Evolutionary conservation across 2,888 invertebrate genomes (phyloP), one percentile per base, ranked within the genome.

Genomic region (Tetrapedia diversipes): DNA sequence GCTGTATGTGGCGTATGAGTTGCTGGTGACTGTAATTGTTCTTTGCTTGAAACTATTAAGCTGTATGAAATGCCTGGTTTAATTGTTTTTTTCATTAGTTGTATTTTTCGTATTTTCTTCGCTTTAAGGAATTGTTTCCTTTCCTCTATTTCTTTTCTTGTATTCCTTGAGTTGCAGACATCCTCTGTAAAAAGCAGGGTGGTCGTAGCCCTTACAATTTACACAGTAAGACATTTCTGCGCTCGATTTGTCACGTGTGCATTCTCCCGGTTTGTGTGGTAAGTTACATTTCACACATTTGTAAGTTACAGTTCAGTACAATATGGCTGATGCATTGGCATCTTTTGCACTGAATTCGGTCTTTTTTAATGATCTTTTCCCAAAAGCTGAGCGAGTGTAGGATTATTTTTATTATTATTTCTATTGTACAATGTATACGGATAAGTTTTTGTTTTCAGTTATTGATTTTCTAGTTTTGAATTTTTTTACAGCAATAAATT

Each of bases 181-280:
- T 0, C 77, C 80, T 45, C 64, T 71, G 19, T 77, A 83, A 0
- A 81, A 83, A 0, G 83, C 79, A 7, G 78, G 75, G 24, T 81
- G 75, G 0, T 66, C 75, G 19, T 19, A 43, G 11, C 53, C 59
- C 8, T 64, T 19, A n/a, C 75, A 80, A 39, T 70, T 64, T 2
- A 73, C 32, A n/a, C 53, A 65, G 43, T 7, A 43, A 0, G 32
- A 19, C 2, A 8, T 1, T 29, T 54, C 16, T 0, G 11, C 0
- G 0, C 29, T n/a, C 10, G 29, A 43, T 14, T 6, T 22, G 16
- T 6, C 1, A 10, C 29, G 41, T 0, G n/a, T 41, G 39, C 81
- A 83, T 1, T 74, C 47, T 0, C 78, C 76, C 0, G 81, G 80
- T 0, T 63, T 47, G 32, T 83, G 79, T 0, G 22, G 24, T 0